Base-by-base conservation (phyloP, 2,113 vertebrate genomes). In the Eulemur macaco region DNA sequence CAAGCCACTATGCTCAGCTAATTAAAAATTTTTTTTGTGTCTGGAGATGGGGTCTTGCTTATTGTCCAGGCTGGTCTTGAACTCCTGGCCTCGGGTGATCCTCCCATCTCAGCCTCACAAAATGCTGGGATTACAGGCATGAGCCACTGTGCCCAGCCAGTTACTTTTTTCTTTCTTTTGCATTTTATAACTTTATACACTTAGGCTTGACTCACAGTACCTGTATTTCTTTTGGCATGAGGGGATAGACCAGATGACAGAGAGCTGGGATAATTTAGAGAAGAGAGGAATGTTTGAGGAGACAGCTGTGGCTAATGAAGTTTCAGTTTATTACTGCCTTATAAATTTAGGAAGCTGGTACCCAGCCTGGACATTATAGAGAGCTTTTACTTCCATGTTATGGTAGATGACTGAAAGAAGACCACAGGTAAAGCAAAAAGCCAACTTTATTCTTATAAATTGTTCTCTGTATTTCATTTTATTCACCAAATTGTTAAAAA, bases 401-500 rank as follows among this genome's bases (percentile, higher is more conserved):
- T 23, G 34, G 27, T 66, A 31, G 29, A 15, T 58, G 29, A 74
- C 14, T 93, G 83, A 85, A 83, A 77, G 69, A 90, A 80, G 29
- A 37, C 45, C 45, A 71, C 13, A 92, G 52, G 29, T 50, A 85
- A 87, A 58, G 31, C 21, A 60, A 81, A 84, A 82, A 69, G 25
- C 56, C 60, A 74, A 8, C 39, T 90, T 76, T 37, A 20, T 82
- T 94, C 18, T 91, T 95, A 34, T 10, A 74, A 89, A 60, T 45
- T 21, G 21, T 73, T 68, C 39, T 84, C 6, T 93, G 54, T 5
- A n/a, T 45, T 91, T 91, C 54, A 42, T 74, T 85, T 76, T 81
- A 81, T 89, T 56, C 9, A 94, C 31, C 21, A 89, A 45, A 34
- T 77, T 94, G 31, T 85, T 80, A 78, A 78, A 78, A 93, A 82